Base-by-base conservation (phyloP, 2,113 vertebrate species). In the Globicephala melas region DNA sequence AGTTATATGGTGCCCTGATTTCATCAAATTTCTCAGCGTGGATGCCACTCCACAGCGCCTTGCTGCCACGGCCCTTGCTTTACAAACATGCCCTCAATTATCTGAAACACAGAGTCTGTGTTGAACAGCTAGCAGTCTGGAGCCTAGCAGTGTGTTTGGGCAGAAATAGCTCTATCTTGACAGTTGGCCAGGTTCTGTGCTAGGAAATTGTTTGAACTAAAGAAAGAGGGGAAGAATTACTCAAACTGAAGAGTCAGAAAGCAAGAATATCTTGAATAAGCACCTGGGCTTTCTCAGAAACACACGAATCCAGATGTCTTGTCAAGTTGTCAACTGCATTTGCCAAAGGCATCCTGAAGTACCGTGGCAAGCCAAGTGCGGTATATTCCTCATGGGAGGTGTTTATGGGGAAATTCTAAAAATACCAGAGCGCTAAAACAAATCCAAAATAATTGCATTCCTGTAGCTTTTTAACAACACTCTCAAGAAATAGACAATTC, bases 371-470 rank as follows among this genome's bases (percentile, higher is more conserved):
- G 93, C 89, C 87, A 71, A 96, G 50, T 31, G 60, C 80, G 21
- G 14, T 31, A 50, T 62, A 26, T 55, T 97, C 95, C 91, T 94
- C 89, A 36, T 95, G 79, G 83, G 62, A 92, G 47, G n/a, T 84
- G 83, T 95, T 98, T 79, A 90, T 95, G 62, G 70, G 80, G 62
- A 97, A 83, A 86, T 85, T 95, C 87, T 94, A 96, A 98, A 97
- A 97, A 96, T 97, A 94, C 70, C 15, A 11, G 60, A 62, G 47
- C 70, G 87, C 89, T 95, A 83, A 89, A 91, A 95, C 63, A 87
- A 96, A 86, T 76, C 58, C 83, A 95, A 84, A 96, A 87, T 95
- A 91, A 98, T 87, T 94, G 82, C 67, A 79, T 93, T 95, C 76
- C 89, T 73, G 25, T 73, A n/a, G 68, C 38, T 95, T 96, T 97